phyloP scores from a whole-genome alignment of 30 jellyfish, hydroid and myxozoan genomes.

The Aurelia aurita region DNA sequence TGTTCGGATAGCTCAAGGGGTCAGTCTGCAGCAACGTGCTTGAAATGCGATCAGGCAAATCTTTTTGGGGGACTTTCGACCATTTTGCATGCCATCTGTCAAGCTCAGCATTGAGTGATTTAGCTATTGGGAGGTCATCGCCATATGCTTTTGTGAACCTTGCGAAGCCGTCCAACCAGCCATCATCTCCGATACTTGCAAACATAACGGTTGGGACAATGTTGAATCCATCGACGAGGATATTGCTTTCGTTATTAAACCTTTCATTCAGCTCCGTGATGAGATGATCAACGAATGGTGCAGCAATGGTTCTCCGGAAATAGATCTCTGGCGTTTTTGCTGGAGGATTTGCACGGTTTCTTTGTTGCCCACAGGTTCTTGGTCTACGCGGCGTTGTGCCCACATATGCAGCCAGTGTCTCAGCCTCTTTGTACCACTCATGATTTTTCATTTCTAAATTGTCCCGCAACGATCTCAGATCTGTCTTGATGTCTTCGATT shows the following conservation, averaged over 20 bases:
- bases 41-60: too few relatives aligned
- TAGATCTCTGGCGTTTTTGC: constrained; percentile 15
- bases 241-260: neutral
- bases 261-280: constrained; percentile 21
- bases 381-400: constrained; percentile 10
- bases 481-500: constrained; percentile 6
- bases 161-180: too few relatives aligned
- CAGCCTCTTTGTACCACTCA: constrained; percentile 21
- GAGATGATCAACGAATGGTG: constrained; percentile 22
- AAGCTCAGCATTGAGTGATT: too few relatives aligned
- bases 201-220: constrained; percentile 20
- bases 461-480: neutral
- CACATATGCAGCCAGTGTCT: neutral
- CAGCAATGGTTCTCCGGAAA: constrained; percentile 6
- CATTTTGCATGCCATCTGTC: too few relatives aligned
- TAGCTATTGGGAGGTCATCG: too few relatives aligned
- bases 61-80: too few relatives aligned
- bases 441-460: neutral
- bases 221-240: constrained; percentile 18
- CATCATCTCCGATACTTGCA: too few relatives aligned
- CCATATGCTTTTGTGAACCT: too few relatives aligned
- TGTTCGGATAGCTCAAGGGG: too few relatives aligned
- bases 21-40: too few relatives aligned
- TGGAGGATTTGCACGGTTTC: constrained; percentile 6
- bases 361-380: neutral